Evolutionary conservation across 2,797 vertebrate genomes (phyloP), one percentile per base, ranked within the genome.

Genomic region (Pogoniulus pusillus): DNA sequence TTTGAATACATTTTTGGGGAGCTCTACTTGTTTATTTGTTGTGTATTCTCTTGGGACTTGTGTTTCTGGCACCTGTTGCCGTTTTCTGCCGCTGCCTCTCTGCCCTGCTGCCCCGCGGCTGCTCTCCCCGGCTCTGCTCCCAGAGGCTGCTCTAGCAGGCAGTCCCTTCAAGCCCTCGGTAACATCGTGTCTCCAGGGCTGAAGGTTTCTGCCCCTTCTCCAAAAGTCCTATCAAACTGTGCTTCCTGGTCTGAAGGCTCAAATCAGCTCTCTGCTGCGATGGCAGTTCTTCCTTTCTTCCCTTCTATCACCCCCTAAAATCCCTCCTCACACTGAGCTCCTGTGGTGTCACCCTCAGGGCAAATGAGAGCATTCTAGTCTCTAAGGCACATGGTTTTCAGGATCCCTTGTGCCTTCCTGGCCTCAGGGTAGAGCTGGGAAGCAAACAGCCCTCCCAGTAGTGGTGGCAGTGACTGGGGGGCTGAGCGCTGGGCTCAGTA

Each of bases 361-460:
- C 16, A 75, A 90, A 53, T 24, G 7, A 32, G 29, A 70, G 6
- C 10, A 43, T 85, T 74, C 81, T 43, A 24, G 2, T 29, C 27
- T 49, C 14, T 6, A 47, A 26, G 1, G 2, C 7, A 2, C 18
- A 24, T 1, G 5, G 14, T 8, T n/a, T 76, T 30, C 1, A 3
- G 18, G 4, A 4, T 5, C n/a, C 6, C 29, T 19, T 65, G 14
- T 6, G 5, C 12, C 29, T 76, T 24, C 24, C 15, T 54, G 60
- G 19, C 10, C 17, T 3, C 10, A 5, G n/a, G 15, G 12, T 16
- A 71, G 20, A 68, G 14, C 15, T 1, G 4, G n/a, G 29, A 29
- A 55, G 17, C 0, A 4, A 15, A 12, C 49, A 71, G 30, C 24
- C 13, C 51, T 78, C 18, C 43, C 0, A 0, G 10, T 17, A 85